Evolutionary conservation across 2,888 invertebrate genomes (phyloP).

Genomic region (Drosophila stalkeri): DNA sequence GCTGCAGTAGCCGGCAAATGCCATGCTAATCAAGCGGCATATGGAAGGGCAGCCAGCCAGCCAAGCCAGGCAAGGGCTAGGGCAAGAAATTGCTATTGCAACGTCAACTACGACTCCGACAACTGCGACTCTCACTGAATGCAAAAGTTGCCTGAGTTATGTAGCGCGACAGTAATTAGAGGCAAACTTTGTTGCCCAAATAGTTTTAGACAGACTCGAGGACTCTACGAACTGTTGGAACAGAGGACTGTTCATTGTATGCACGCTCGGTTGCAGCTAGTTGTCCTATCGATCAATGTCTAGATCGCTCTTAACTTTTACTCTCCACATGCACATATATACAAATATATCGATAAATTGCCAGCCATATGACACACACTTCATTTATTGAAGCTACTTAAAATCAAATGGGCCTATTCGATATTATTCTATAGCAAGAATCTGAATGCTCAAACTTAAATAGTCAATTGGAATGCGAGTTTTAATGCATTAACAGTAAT

Average conservation of each 20-base stretch:
- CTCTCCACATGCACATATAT: not conserved
- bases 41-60: conserved; percentile 24
- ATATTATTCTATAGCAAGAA: not conserved
- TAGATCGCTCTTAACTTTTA: not conserved
- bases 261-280: too few species aligned
- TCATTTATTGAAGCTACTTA: conserved; percentile 1
- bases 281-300: conserved; percentile 21
- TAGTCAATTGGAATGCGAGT: conserved; percentile 19
- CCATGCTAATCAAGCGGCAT: conserved; percentile 66
- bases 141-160: conserved; percentile 71
- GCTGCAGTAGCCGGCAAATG: conserved; percentile 30
- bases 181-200: conserved; percentile 70
- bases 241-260: conserved; percentile 8
- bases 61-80: not conserved
- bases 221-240: not conserved
- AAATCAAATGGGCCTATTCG: conserved; percentile 8
- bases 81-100: conserved; percentile 18
- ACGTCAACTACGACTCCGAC: conserved; percentile 19
- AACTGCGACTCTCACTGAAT: conserved; percentile 15
- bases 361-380: not conserved
- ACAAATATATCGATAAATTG: not conserved
- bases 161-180: conserved; percentile 78
- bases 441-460: not conserved
- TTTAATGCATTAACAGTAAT: conserved; percentile 31
- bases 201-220: conserved; percentile 64